Conservation (phyloP, 2,113 vertebrate genomes). For the Odontophorus gujanensis region DNA sequence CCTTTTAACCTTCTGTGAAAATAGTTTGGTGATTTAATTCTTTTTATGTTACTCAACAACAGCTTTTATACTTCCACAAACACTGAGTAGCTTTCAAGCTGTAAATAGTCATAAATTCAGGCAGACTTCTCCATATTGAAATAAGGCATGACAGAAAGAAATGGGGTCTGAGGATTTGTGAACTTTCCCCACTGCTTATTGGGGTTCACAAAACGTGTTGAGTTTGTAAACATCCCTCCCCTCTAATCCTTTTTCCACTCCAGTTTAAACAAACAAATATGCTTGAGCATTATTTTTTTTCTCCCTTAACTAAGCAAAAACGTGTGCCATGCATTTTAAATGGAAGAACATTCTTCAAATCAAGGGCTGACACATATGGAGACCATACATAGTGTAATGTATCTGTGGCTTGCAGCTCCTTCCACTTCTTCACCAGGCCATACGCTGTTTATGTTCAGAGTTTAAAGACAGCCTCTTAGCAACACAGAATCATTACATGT, state of each 20-base stretch:
- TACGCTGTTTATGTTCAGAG: rapidly evolving
- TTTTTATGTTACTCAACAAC: constrained; percentile 45
- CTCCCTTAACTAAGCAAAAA: background rate
- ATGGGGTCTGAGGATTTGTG: background rate
- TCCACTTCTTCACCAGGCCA: rapidly evolving
- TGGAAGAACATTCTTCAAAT: background rate
- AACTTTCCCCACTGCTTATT: background rate
- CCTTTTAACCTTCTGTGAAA: constrained; percentile 50
- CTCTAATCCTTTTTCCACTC: background rate
- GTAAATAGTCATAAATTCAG: constrained; percentile 35
- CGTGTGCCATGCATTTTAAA: background rate
- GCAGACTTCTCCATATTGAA: background rate
- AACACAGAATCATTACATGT: no score
- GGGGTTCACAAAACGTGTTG: background rate
- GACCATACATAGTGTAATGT: background rate
- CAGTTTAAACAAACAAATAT: constrained; percentile 5
- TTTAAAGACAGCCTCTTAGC: background rate
- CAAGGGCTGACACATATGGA: background rate
- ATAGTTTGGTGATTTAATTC: constrained; percentile 30
- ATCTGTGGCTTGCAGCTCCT: background rate
- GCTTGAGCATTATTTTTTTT: background rate
- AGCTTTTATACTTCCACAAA: constrained; percentile 60
- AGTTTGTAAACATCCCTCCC: background rate
- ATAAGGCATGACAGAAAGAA: background rate
- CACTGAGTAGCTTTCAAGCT: background rate